phyloP scores from a whole-genome alignment of 1,140 invertebrate species.

The Drosophila ananassae region DNA sequence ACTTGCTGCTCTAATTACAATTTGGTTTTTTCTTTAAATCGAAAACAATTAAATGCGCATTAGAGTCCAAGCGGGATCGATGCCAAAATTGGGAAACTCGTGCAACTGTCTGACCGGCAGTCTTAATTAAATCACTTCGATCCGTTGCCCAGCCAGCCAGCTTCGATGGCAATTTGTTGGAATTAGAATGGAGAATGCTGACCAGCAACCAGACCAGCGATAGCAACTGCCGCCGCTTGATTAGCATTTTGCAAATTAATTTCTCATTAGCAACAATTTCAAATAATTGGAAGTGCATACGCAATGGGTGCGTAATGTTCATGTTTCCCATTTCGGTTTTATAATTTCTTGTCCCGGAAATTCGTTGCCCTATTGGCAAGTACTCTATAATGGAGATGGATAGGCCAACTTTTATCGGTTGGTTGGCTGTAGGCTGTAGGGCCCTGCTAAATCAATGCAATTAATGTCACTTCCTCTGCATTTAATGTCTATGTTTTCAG shows the following conservation, averaged over 20 bases:
- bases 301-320: constrained; percentile 51
- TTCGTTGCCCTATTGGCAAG: constrained; percentile 21
- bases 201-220: constrained; percentile 5
- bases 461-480: constrained; percentile 79
- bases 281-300: constrained; percentile 69
- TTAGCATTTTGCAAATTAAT: constrained; percentile 73
- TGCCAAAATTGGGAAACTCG: constrained; percentile 31
- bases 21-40: constrained; percentile 18
- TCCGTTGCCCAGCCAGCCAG: constrained; percentile 12
- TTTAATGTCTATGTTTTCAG: constrained; percentile 78
- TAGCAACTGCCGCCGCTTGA: constrained; percentile 43
- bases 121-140: constrained; percentile 61
- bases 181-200: constrained; percentile 42
- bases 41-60: constrained; percentile 63
- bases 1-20: constrained; percentile 10
- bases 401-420: constrained; percentile 59
- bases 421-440: constrained; percentile 32
- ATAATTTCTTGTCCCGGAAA: neutral
- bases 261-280: constrained; percentile 76
- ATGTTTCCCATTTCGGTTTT: constrained; percentile 1
- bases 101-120: constrained; percentile 9
- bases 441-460: constrained; percentile 72
- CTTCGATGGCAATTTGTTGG: constrained; percentile 36
- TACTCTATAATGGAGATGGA: constrained; percentile 16
- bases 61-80: constrained; percentile 18